Base-by-base conservation (phyloP, 1,140 invertebrate genomes). In the Venturia canescens region DNA sequence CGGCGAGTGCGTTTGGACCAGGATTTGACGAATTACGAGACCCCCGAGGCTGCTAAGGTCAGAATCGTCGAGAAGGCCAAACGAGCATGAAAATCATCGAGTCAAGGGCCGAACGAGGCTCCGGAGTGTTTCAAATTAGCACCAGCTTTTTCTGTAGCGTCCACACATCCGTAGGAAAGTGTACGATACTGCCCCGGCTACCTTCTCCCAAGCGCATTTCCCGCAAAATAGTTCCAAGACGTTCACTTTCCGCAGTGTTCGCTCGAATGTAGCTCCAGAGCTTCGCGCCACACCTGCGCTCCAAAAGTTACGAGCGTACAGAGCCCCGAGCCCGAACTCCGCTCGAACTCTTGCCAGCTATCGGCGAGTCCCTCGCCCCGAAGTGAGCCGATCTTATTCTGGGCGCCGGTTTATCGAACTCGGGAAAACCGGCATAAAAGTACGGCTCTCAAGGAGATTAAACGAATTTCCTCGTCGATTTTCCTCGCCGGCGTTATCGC, bases 151-250 rank as follows among this genome's bases (percentile, higher is more conserved):
- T n/a, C n/a, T n/a, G n/a, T n/a, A n/a, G n/a, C n/a, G n/a, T 53
- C 50, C 16, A 53, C 50, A 53, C 38, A 44, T 44, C 38, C 7
- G 38, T 44, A 44, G 11, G 38, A 44, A 44, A 44, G 38, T 44
- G 13, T 44, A 44, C 13, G 13, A 44, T 44, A 44, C 38, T 13
- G 11, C 5, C 38, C 38, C 38, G 38, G 13, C 38, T 11, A 44
- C 38, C 50, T n/a, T 53, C 18, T 11, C 18, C 50, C n/a, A 53
- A 53, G 50, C n/a, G n/a, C 13, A n/a, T 53, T 21, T 53, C 50
- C 18, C 50, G 50, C 50, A n/a, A 53, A 53, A 53, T 53, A 53
- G 50, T 53, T 53, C n/a, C 50, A 53, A 53, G 18, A 53, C 50
- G 50, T 53, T 53, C 50, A 53, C 50, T 53, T 53, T 53, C 50